Evolutionary conservation across 1,140 invertebrate genomes (phyloP), one percentile per base, ranked within the genome.

Genomic region (Neodiprion lecontei): DNA sequence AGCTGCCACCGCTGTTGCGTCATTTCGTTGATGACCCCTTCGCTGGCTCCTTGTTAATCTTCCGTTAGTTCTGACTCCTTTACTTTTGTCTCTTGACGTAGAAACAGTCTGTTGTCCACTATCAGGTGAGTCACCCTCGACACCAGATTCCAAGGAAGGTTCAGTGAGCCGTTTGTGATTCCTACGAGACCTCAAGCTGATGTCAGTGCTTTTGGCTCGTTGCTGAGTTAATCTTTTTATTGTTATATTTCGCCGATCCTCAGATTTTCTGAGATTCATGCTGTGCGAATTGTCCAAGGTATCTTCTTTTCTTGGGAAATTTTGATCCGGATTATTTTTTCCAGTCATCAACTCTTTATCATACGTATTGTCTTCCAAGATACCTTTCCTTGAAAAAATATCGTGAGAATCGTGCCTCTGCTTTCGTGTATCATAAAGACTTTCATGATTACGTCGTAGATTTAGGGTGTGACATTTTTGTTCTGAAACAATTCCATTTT

Each of bases 141-240:
- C 74, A 82, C 81, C 75, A 53, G 79, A 77, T 70, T 83, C 83
- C 7, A 79, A 68, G 11, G 78, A 79, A 12, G 77, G 81, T 73
- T 91, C 89, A 77, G 84, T 85, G 23, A 91, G 85, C 75, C 91
- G 80, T 84, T 91, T 92, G 77, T 91, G 91, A 84, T 90, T 92
- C 76, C 91, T 87, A 75, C 92, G 87, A n/a, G 90, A 90, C 75
- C 92, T 91, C 71, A 79, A 21, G 5, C 53, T 49, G 9, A 70
- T 53, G 53, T 77, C 23, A 28, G 12, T 28, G 48, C 53, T 61
- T 23, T 79, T 74, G n/a, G 77, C 73, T 9, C 74, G 65, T 40
- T 71, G 73, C n/a, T 61, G 53, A 61, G 70, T 71, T 7, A 82
- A 82, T 83, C 84, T 86, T n/a, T 88, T 88, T 11, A 84, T 28